Evolutionary conservation across 2,888 invertebrate species (phyloP).

Genomic region (Alentia gelatinosa): DNA sequence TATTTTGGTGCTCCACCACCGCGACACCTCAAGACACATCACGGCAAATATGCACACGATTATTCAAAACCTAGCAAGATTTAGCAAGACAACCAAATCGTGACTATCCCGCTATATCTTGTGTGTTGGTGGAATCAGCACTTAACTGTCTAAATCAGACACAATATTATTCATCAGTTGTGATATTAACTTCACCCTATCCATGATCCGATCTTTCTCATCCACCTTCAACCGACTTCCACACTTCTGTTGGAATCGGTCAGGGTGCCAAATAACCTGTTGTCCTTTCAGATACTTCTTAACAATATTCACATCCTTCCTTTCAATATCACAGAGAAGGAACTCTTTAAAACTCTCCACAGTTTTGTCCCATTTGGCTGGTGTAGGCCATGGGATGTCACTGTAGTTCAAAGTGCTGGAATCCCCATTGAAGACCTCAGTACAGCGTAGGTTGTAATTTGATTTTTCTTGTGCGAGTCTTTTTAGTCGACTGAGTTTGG

Average conservation of each 20-base stretch:
- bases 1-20: too few relatives aligned
- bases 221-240: conserved; percentile 66
- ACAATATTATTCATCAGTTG: conserved; percentile 70
- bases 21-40: too few relatives aligned
- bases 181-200: conserved; percentile 74
- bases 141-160: neutral
- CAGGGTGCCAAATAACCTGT: conserved; percentile 78
- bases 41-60: too few relatives aligned
- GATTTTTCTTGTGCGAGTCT: neutral
- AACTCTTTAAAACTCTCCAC: conserved; percentile 66
- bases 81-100: too few relatives aligned
- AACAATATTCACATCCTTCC: conserved; percentile 63
- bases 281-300: conserved; percentile 73
- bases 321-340: conserved; percentile 69
- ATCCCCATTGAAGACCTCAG: conserved; percentile 34
- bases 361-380: conserved; percentile 11
- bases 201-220: conserved; percentile 69
- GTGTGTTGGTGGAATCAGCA: too few relatives aligned
- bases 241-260: conserved; percentile 76
- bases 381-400: conserved; percentile 75
- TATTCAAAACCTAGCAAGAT: too few relatives aligned
- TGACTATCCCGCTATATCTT: too few relatives aligned
- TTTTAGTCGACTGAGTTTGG: neutral
- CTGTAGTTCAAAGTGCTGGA: conserved; percentile 62
- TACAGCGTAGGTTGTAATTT: conserved; percentile 52